Evolutionary conservation across 2,888 invertebrate genomes (phyloP).

Genomic region (Chloroclysta siterata): DNA sequence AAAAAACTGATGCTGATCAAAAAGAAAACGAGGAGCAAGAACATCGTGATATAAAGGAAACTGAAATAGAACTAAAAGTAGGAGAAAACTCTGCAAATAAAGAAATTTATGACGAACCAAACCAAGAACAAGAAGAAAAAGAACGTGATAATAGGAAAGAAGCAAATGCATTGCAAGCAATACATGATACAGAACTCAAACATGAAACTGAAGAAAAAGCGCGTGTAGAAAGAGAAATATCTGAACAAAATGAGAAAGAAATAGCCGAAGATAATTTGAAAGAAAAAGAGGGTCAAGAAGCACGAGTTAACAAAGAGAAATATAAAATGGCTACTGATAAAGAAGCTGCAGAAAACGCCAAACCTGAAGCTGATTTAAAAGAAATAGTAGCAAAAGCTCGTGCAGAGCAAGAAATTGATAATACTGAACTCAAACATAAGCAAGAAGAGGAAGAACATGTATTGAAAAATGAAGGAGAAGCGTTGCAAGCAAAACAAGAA

Average conservation of each 20-base stretch:
- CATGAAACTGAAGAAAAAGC: no score
- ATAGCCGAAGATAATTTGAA: background rate
- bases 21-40: background rate
- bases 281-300: background rate
- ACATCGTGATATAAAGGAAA: background rate
- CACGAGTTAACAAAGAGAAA: background rate
- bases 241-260: background rate
- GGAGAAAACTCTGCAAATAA: background rate
- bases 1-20: conserved; percentile 14
- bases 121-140: conserved; percentile 27
- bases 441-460: background rate
- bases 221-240: no score
- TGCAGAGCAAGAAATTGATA: background rate
- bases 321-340: background rate
- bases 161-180: conserved; percentile 2
- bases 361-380: conserved; percentile 8
- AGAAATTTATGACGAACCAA: conserved; percentile 11
- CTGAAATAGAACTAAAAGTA: background rate
- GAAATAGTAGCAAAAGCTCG: conserved; percentile 5
- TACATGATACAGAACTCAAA: no score
- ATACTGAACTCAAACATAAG: background rate
- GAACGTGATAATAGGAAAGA: conserved; percentile 9
- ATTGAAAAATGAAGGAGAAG: background rate
- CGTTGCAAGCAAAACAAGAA: background rate
- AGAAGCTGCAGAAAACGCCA: background rate